These are phyloP conservation scores for Orthonevra nobilis DNA, from an alignment of 2,888 invertebrate species.

Conservation along the genomic window DNA sequence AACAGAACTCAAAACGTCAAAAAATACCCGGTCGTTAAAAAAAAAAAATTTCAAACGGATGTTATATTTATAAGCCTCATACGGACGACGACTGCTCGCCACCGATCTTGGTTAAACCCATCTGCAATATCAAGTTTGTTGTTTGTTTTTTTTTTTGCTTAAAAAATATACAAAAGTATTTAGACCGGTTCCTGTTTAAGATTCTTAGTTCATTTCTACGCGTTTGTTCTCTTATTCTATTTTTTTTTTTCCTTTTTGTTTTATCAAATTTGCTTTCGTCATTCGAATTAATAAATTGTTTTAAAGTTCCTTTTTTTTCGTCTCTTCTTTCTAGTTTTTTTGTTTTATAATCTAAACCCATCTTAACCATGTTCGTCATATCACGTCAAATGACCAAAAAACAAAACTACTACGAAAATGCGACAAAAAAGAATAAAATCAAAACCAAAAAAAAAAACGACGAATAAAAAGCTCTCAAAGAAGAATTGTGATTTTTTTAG, in stretches of 20 bases:
- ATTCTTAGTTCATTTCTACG: constrained; percentile 50
- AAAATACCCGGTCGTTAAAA: constrained; percentile 25
- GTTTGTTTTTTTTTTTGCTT: constrained; percentile 40
- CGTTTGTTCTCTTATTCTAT: constrained; percentile 8
- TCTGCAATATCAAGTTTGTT: constrained; percentile 33
- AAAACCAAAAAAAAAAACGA: constrained; percentile 15
- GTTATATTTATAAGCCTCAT: constrained; percentile 32
- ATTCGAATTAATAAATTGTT: constrained; percentile 46
- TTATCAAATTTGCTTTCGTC: constrained; percentile 46
- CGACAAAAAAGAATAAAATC: constrained; percentile 4
- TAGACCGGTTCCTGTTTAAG: constrained; percentile 56
- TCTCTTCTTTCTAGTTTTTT: constrained; percentile 1
- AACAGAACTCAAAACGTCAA: constrained; percentile 8
- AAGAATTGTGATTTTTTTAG: constrained; percentile 18
- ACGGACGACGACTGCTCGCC: constrained; percentile 34
- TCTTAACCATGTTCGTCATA: constrained; percentile 45
- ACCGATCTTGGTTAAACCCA: constrained; percentile 51
- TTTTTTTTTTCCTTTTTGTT: constrained; percentile 6
- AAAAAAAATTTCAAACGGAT: constrained; percentile 54
- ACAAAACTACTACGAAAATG: constrained; percentile 6
- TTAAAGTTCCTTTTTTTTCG: background rate
- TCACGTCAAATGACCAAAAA: constrained; percentile 26
- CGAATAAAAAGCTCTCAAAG: constrained; percentile 24
- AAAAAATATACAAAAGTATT: constrained; percentile 53
- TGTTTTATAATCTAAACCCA: constrained; percentile 29